Conservation (phyloP, 2,888 invertebrate species). For the Pseudanteris insignis region DNA sequence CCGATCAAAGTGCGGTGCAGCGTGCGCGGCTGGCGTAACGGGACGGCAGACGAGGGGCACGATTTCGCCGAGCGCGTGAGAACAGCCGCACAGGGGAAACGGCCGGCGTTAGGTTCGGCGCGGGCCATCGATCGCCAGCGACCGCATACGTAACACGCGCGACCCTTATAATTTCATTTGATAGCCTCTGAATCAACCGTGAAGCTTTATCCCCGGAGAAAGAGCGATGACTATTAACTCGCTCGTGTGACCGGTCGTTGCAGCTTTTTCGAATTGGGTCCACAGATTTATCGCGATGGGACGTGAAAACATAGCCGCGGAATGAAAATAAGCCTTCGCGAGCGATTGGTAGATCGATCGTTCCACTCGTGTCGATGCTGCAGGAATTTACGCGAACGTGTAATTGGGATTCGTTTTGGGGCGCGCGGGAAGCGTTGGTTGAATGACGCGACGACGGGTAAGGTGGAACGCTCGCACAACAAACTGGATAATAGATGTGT, state of each 20-base stretch:
- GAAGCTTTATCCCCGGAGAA: constrained; percentile 37
- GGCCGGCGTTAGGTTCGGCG: constrained; percentile 36
- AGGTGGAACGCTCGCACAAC: too few species aligned
- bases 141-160: constrained; percentile 43
- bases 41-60: constrained; percentile 24
- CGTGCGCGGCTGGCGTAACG: too few species aligned
- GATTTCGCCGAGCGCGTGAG: constrained; percentile 35
- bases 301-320: constrained; percentile 13
- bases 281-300: constrained; percentile 3
- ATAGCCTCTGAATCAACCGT: constrained; percentile 48
- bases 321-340: constrained; percentile 14
- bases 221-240: constrained; percentile 45
- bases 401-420: constrained; percentile 30
- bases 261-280: constrained; percentile 26
- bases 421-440: constrained; percentile 2
- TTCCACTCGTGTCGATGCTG: constrained; percentile 18
- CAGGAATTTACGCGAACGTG: constrained; percentile 19
- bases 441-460: too few species aligned
- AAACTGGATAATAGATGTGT: too few species aligned
- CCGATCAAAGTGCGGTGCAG: too few species aligned
- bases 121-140: constrained; percentile 42
- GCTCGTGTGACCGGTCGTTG: constrained; percentile 24
- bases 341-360: constrained; percentile 14
- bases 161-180: constrained; percentile 49
- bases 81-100: constrained; percentile 35